Base-by-base conservation (phyloP, 2,888 invertebrate species). In the Acleris emargana region DNA sequence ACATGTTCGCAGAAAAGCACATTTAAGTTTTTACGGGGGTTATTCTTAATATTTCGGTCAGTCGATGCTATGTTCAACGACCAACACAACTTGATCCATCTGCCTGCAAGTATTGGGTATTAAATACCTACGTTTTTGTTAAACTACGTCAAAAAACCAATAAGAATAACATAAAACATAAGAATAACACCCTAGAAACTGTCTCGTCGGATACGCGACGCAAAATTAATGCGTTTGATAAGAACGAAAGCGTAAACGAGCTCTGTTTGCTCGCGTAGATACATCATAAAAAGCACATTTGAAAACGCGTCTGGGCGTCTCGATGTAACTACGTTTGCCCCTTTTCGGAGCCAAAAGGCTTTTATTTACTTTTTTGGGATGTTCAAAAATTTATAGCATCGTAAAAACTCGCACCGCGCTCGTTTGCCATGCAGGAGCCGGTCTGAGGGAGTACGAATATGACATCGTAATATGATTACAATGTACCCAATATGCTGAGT, bases 371-470 rank as follows among this genome's bases (percentile, higher is more conserved):
- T 88, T 84, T 88, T 89, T 86, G 81, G 77, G 80, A 84, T 83
- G 84, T 88, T 87, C 61, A 88, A 89, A 89, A 89, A 88, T 91
- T 89, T 89, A 90, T 86, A 73, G 79, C 78, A 75, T 86, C 88
- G 81, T 90, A 91, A 90, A 91, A 89, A 84, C 75, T 81, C 83
- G 76, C 78, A 77, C 80, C 77, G 74, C 78, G 78, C 81, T 81
- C 86, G 85, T 84, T 85, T 83, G 81, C 80, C 71, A 76, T 78
- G 80, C 77, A 76, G 74, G 74, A 78, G 77, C 78, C 76, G 76
- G 70, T 77, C 76, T 76, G 72, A 58, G 55, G 38, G 73, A 76
- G 77, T 80, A 80, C 78, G 80, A 83, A 84, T 83, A 84, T 85
- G 82, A 83, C 75, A 77, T 81, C 81, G 84, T 82, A 80, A 77